Conservation (phyloP, 92 coral and sea anemone genomes). For the Phenganax stokvisi region DNA sequence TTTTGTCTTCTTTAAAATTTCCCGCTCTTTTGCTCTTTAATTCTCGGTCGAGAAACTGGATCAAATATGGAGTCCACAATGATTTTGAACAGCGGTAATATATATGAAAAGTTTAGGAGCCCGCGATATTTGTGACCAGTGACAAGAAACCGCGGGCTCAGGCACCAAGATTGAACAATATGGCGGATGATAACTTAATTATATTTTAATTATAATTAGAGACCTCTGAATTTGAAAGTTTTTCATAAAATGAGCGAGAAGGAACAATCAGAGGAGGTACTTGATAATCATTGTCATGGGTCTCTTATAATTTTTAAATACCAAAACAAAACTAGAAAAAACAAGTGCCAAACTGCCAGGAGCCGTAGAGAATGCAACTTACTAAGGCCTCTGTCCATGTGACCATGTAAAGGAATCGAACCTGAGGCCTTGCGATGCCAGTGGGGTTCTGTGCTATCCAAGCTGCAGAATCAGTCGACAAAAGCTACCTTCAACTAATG, state of each 20-base stretch:
- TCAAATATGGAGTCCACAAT: neutral
- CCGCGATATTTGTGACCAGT: neutral
- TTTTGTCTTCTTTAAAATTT: constrained; percentile 3
- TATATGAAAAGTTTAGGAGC: neutral
- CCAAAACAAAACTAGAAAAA: neutral
- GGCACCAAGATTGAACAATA: too few relatives aligned
- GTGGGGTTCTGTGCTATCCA: too few relatives aligned
- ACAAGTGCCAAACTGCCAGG: neutral
- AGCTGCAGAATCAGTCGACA: too few relatives aligned
- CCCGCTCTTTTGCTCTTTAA: constrained; percentile 2
- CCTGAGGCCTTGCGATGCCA: too few relatives aligned
- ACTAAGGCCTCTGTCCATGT: too few relatives aligned
- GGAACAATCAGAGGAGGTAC: constrained; percentile 26
- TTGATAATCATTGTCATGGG: neutral
- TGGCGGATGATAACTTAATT: too few relatives aligned
- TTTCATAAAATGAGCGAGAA: constrained; percentile 24
- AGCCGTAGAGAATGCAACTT: too few relatives aligned
- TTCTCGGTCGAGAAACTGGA: neutral
- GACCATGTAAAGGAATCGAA: too few relatives aligned
- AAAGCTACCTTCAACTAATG: too few relatives aligned
- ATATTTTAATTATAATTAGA: too few relatives aligned
- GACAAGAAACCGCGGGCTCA: neutral
- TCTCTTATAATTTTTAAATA: neutral
- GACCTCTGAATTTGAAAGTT: neutral
- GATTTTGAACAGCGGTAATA: constrained; percentile 1